A percentile compares a stretch with the other conserved stretches of the same genome.
Conservation (phyloP, 2,113 vertebrate species). For the Romanogobio albipinnatus region DNA sequence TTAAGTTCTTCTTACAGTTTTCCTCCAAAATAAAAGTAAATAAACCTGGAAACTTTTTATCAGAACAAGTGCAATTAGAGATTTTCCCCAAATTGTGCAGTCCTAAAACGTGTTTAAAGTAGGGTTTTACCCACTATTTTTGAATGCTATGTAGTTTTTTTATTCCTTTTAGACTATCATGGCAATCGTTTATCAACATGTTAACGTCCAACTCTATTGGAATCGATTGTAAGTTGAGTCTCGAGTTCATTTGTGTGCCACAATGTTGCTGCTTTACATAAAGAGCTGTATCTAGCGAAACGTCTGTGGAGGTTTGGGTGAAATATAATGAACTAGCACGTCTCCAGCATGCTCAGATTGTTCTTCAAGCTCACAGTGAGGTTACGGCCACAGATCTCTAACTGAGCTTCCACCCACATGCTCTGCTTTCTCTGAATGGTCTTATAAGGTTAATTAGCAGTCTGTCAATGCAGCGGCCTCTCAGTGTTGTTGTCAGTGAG, state of each 20-base stretch:
- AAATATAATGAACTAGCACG: not conserved
- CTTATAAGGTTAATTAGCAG: slow-evolving; percentile 53
- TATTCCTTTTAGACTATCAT: not conserved
- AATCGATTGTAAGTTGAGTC: not conserved
- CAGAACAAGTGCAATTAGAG: not conserved
- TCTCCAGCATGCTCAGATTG: not conserved
- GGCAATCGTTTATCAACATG: not conserved
- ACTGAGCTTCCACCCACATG: slow-evolving; percentile 34
- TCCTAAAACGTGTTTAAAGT: not conserved
- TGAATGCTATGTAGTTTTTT: not conserved
- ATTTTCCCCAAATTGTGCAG: not conserved
- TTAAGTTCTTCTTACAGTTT: not conserved
- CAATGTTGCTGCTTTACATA: not conserved
- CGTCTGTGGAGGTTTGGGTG: not conserved
- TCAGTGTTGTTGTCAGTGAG: slow-evolving; percentile 11
- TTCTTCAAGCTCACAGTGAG: slow-evolving; percentile 14
- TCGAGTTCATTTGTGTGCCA: not conserved
- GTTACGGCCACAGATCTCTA: slow-evolving; percentile 5
- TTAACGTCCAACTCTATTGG: not conserved
- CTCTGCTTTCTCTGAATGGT: slow-evolving; percentile 12
- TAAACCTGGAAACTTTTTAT: not conserved
- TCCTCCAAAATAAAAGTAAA: not conserved
- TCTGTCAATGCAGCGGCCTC: slow-evolving; percentile 48
- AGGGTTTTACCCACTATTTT: not conserved
- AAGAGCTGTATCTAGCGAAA: not conserved